Percentiles rank a stretch among this genome's conserved stretches.
Evolutionary conservation across 2,797 vertebrate genomes (phyloP).

Genomic region (Rhadinocentrus ornatus): DNA sequence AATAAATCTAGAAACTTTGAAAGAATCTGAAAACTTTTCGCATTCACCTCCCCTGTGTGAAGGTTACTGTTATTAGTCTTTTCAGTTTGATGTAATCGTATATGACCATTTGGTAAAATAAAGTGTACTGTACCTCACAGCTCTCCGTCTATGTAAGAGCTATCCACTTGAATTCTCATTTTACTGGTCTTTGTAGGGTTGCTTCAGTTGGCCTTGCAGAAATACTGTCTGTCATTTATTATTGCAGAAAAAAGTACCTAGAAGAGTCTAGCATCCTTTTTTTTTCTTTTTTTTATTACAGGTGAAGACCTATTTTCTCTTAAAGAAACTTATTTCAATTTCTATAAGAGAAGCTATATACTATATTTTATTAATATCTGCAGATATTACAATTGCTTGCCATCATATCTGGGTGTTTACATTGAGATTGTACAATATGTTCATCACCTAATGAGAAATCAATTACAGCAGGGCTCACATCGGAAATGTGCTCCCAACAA

Average conservation of each 20-base stretch:
- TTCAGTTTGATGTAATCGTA: constrained; percentile 7
- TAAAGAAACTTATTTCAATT: too few relatives aligned
- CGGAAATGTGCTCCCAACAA: constrained; percentile 55
- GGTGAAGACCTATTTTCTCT: constrained; percentile 10
- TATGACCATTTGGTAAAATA: constrained; percentile 22
- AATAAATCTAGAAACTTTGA: background rate
- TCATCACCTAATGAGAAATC: constrained; percentile 66
- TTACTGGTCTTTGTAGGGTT: constrained; percentile 10
- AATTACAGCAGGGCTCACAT: constrained; percentile 57
- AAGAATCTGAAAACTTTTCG: background rate
- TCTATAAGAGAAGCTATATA: constrained; percentile 3
- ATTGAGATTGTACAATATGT: constrained; percentile 1
- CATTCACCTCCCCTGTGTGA: background rate
- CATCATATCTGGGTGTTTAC: background rate
- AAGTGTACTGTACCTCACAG: constrained; percentile 11
- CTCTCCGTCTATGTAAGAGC: constrained; percentile 11
- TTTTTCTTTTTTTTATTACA: background rate
- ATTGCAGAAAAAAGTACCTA: constrained; percentile 8
- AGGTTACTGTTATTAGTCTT: background rate
- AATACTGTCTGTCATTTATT: constrained; percentile 32
- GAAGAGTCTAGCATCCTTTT: background rate
- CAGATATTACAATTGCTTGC: constrained; percentile 34
- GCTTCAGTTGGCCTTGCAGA: constrained; percentile 26
- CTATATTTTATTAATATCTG: constrained; percentile 33
- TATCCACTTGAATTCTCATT: constrained; percentile 18